These are phyloP conservation scores for Apodemia hepburni DNA, from an alignment of 2,888 invertebrate species.

Conservation along the genomic window DNA sequence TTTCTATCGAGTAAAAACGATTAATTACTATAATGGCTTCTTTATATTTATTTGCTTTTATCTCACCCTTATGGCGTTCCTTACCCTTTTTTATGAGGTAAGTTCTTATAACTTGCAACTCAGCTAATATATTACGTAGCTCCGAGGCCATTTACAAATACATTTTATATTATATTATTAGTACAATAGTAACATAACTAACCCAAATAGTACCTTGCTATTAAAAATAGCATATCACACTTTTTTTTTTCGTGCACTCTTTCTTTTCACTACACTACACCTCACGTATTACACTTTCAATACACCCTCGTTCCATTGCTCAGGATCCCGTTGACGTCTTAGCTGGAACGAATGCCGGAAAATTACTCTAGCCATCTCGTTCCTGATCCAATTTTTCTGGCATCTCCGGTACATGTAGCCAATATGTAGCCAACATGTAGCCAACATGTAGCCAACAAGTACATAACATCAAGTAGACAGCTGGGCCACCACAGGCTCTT, in stretches of 20 bases:
- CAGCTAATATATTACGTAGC: background rate
- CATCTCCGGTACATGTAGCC: too few relatives aligned
- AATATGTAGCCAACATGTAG: too few relatives aligned
- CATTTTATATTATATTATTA: background rate
- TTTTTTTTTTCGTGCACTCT: background rate
- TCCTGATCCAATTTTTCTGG: too few relatives aligned
- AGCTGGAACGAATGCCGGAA: background rate
- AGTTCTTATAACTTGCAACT: background rate
- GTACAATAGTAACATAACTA: slow-evolving; percentile 3
- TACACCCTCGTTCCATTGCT: background rate
- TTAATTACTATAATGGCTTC: background rate
- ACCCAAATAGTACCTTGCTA: background rate
- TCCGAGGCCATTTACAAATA: background rate
- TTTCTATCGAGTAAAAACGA: slow-evolving; percentile 6
- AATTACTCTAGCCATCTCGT: too few relatives aligned
- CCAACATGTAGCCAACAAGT: too few relatives aligned
- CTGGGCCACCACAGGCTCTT: too few relatives aligned
- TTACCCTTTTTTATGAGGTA: too few relatives aligned
- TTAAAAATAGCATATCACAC: too few relatives aligned
- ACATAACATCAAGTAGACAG: too few relatives aligned
- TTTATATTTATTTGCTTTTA: too few relatives aligned
- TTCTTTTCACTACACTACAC: background rate
- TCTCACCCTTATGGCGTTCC: too few relatives aligned
- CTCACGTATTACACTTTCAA: background rate
- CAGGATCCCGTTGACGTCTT: slow-evolving; percentile 2